Percentiles rank a stretch among this genome's conserved stretches.
These are phyloP conservation scores for Erannis defoliaria DNA, from an alignment of 2,888 invertebrate genomes.

Conservation along the genomic window DNA sequence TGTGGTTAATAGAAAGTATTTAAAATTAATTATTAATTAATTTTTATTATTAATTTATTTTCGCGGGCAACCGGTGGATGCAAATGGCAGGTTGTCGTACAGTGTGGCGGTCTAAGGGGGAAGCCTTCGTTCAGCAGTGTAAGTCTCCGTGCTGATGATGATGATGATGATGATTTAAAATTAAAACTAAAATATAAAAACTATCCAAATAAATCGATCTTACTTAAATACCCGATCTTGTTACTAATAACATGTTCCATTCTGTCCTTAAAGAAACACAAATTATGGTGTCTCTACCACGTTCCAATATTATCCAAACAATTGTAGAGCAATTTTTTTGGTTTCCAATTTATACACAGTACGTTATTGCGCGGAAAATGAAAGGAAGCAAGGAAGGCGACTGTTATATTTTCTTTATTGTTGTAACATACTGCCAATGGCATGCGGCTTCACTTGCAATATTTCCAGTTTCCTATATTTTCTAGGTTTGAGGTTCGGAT, in stretches of 20 bases:
- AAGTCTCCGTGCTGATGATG: no score
- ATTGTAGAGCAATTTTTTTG: constrained; percentile 31
- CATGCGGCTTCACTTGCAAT: neutral
- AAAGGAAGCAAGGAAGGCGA: constrained; percentile 6
- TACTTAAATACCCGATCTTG: no score
- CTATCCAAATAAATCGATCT: no score
- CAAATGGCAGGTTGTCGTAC: no score
- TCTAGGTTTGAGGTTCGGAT: neutral
- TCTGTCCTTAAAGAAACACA: neutral
- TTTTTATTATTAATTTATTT: no score
- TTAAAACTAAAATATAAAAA: no score
- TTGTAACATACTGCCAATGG: neutral
- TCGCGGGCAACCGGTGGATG: no score
- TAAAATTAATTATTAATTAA: no score
- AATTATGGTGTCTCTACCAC: constrained; percentile 1
- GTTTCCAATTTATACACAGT: constrained; percentile 35
- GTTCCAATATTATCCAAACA: constrained; percentile 28
- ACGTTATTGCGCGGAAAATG: constrained; percentile 19
- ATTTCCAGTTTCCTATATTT: neutral
- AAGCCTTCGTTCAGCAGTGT: no score
- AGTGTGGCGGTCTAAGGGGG: no score
- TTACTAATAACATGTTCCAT: neutral
- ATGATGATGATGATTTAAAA: no score
- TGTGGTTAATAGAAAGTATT: no score
- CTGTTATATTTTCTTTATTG: neutral